Conservation (phyloP, 1,140 invertebrate species). For the Brachionus paranguensis region DNA sequence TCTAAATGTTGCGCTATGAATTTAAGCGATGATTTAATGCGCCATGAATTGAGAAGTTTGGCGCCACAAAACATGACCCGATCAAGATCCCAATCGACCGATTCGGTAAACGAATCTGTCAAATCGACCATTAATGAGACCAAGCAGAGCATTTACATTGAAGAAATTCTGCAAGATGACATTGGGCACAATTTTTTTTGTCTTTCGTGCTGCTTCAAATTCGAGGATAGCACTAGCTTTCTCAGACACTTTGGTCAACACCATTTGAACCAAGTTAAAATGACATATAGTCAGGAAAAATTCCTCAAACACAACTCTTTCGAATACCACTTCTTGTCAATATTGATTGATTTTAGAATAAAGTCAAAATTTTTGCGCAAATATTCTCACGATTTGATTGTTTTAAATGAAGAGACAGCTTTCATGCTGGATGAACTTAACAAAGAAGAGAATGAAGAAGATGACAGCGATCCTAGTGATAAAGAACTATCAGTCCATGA, state of each 20-base stretch:
- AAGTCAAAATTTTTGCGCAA: slow-evolving; percentile 30
- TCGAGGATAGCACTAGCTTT: neutral
- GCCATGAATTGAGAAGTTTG: neutral
- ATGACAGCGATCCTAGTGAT: slow-evolving; percentile 2
- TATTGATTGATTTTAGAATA: neutral
- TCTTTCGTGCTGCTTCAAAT: neutral
- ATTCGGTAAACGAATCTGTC: neutral
- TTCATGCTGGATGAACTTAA: neutral
- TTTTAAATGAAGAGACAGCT: slow-evolving; percentile 32
- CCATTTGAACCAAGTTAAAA: neutral
- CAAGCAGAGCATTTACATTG: neutral
- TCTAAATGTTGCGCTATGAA: slow-evolving; percentile 20
- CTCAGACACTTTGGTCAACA: neutral
- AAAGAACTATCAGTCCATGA: neutral
- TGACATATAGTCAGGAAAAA: neutral
- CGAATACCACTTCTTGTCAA: neutral
- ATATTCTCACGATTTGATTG: slow-evolving; percentile 26
- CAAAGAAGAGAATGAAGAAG: slow-evolving; percentile 17
- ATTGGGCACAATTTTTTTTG: neutral
- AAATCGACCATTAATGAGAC: neutral
- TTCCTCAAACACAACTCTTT: neutral
- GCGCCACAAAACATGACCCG: neutral
- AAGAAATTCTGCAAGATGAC: slow-evolving; percentile 2
- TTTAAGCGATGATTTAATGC: neutral
- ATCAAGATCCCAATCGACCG: slow-evolving; percentile 6